Evolutionary conservation across 1,140 invertebrate species (phyloP), one percentile per base, ranked within the genome.

Genomic region (Belonocnema kinseyi): DNA sequence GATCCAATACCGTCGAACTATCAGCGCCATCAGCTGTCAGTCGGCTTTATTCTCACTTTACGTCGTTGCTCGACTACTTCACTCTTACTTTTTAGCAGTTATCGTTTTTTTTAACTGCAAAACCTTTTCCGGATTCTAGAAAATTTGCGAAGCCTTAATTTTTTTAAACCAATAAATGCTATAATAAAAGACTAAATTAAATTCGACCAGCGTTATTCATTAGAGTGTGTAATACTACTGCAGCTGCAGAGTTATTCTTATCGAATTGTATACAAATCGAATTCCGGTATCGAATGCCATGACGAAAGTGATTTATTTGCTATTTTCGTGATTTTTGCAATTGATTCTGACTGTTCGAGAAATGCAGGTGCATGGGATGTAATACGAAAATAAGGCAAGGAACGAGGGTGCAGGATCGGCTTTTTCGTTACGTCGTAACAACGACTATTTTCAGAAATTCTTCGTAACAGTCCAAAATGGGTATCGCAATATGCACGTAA

Each of bases 361-460:
- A 78, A 72, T 40, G 61, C 75, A 70, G 58, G 46, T 66, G 71
- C 74, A 81, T 80, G 73, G 54, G 61, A 74, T 10, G 19, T 19
- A 50, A 72, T 53, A 21, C 33, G 7, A 50, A 56, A 53, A 74
- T n/a, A 6, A 4, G 14, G 46, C 11, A 46, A 54, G 72, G 5
- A 54, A 46, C 56, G 76, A 72, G 52, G 50, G 72, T 66, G 6
- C 52, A 71, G 73, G 71, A n/a, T 3, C 21, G 21, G 40, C 3
- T 50, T 50, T 53, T 73, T 26, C 17, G 51, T 53, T 14, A 33
- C 51, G 12, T 53, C 73, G 66, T 53, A 74, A 50, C 19, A 74
- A 21, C n/a, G 78, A 78, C 83, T 88, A 87, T 87, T 87, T 86
- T 73, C 77, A 87, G 86, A 74, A 50, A 72, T 80, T 81, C 75